These are phyloP conservation scores for Tenrec ecaudatus DNA, from an alignment of 2,113 vertebrate genomes.

Conservation along the genomic window DNA sequence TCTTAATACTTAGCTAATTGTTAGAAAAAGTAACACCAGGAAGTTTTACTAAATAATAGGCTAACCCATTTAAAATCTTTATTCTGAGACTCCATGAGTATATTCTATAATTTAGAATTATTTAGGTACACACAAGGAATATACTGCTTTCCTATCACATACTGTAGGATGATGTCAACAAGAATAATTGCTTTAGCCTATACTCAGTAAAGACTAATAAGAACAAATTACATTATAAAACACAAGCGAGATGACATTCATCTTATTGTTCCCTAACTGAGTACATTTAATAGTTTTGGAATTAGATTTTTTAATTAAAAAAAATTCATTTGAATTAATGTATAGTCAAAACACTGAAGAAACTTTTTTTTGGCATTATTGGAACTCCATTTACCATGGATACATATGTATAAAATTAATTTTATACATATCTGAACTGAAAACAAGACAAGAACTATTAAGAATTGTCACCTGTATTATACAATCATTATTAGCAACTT, in stretches of 20 bases:
- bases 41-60: conserved; percentile 41
- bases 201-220: conserved; percentile 54
- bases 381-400: conserved; percentile 8
- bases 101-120: conserved; percentile 39
- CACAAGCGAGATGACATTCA: conserved; percentile 27
- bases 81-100: background rate
- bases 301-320: conserved; percentile 44
- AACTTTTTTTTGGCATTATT: background rate
- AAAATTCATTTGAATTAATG: conserved; percentile 48
- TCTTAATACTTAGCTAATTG: conserved; percentile 36
- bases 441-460: conserved; percentile 8
- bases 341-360: background rate
- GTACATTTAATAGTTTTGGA: conserved; percentile 49
- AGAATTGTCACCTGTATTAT: background rate
- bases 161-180: conserved; percentile 3
- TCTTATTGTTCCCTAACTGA: conserved; percentile 10
- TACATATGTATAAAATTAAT: background rate
- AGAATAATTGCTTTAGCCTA: conserved; percentile 34
- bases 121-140: conserved; percentile 28
- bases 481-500: background rate
- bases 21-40: conserved; percentile 21
- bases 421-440: background rate
- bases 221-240: conserved; percentile 60
- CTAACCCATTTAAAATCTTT: background rate
- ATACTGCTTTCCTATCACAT: background rate